Evolutionary conservation across 1,140 invertebrate species (phyloP).

Genomic region (Tribolium madens): DNA sequence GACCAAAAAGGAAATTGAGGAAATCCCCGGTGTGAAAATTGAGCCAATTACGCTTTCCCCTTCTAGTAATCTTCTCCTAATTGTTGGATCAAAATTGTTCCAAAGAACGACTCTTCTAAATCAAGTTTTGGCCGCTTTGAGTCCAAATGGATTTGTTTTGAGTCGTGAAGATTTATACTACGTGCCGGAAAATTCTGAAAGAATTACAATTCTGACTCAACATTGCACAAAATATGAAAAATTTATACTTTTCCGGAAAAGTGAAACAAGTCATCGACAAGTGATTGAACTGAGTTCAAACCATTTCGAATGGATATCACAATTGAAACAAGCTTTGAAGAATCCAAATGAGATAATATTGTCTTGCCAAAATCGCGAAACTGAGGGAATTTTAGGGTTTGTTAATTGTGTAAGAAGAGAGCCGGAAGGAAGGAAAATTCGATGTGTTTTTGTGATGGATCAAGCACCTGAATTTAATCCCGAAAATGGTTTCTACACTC

Average conservation of each 20-base stretch:
- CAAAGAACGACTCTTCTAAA: slow-evolving; percentile 60
- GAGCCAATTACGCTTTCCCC: background rate
- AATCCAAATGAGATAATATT: slow-evolving; percentile 70
- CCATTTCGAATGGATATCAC: slow-evolving; percentile 66
- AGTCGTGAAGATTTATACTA: slow-evolving; percentile 64
- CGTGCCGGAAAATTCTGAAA: background rate
- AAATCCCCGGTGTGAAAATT: background rate
- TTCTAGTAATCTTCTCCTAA: background rate
- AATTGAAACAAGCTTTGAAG: slow-evolving; percentile 70
- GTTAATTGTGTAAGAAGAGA: slow-evolving; percentile 81
- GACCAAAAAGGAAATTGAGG: background rate
- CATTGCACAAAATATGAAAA: slow-evolving; percentile 58
- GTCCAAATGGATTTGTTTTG: slow-evolving; percentile 68
- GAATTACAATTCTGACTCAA: slow-evolving; percentile 58
- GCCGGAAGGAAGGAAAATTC: slow-evolving; percentile 73
- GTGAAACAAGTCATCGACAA: background rate
- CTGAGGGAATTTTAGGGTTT: slow-evolving; percentile 86
- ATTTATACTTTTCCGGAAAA: slow-evolving; percentile 61
- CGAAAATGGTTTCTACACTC: slow-evolving; percentile 72
- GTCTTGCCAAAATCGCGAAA: slow-evolving; percentile 71
- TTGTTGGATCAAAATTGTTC: slow-evolving; percentile 55
- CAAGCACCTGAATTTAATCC: slow-evolving; percentile 74
- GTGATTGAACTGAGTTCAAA: slow-evolving; percentile 33
- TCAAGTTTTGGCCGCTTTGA: slow-evolving; percentile 63
- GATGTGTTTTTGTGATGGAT: slow-evolving; percentile 76